These are phyloP conservation scores for Phengaris alcon DNA, from an alignment of 2,888 invertebrate genomes.

Conservation along the genomic window DNA sequence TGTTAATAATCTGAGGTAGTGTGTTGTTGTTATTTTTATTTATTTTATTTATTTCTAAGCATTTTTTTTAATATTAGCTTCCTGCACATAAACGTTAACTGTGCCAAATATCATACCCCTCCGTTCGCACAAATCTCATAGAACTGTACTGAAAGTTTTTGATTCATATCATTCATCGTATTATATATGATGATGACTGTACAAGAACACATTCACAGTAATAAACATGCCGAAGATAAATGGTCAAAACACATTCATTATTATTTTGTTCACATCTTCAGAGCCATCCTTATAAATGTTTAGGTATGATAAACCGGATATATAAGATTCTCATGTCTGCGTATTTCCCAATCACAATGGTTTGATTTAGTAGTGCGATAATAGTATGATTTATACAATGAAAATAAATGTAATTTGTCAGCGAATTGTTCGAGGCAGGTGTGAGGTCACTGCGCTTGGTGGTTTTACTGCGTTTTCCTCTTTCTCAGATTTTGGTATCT, in stretches of 20 bases:
- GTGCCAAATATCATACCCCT: too few species aligned
- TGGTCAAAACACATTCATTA: not conserved
- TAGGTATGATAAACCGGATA: conserved; percentile 18
- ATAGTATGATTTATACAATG: conserved; percentile 5
- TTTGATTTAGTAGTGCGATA: conserved; percentile 18
- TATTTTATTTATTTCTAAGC: too few species aligned
- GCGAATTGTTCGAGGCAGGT: not conserved
- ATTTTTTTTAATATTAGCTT: too few species aligned
- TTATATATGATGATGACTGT: too few species aligned
- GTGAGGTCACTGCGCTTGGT: not conserved
- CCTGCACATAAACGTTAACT: too few species aligned
- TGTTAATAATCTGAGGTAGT: too few species aligned
- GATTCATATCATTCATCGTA: too few species aligned
- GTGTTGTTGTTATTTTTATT: too few species aligned
- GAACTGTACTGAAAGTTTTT: too few species aligned
- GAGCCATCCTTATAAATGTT: conserved; percentile 19
- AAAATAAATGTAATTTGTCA: not conserved
- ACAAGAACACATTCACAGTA: not conserved
- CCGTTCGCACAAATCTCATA: too few species aligned
- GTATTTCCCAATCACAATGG: conserved; percentile 23
- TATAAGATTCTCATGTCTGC: conserved; percentile 13
- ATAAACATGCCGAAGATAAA: not conserved
- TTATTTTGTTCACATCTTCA: conserved; percentile 23
- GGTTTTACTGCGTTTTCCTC: not conserved
- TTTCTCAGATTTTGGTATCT: not conserved